These are phyloP conservation scores for Conus ventricosus DNA, from an alignment of 1,140 invertebrate genomes.

Conservation along the genomic window DNA sequence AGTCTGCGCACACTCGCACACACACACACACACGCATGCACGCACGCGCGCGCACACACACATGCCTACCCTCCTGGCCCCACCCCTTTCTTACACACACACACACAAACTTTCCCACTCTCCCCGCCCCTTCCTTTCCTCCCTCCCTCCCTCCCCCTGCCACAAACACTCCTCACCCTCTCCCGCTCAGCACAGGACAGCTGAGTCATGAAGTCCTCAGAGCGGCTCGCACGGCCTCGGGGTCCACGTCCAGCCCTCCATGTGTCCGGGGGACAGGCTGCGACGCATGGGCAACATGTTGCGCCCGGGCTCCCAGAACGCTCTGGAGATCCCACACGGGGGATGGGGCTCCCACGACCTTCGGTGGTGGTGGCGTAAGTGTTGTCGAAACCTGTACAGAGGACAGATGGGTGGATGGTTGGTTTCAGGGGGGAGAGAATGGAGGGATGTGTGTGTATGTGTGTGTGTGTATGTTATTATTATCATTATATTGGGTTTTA, in stretches of 20 bases:
- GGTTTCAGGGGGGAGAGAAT: no score
- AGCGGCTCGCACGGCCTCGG: constrained; percentile 89
- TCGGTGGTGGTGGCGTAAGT: constrained; percentile 74
- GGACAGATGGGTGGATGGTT: not conserved
- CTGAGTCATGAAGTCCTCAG: constrained; percentile 92
- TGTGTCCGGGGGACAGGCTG: constrained; percentile 56
- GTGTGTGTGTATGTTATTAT: not conserved
- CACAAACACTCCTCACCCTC: constrained; percentile 77
- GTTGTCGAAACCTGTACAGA: constrained; percentile 70
- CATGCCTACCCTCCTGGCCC: no score
- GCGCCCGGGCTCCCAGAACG: constrained; percentile 63
- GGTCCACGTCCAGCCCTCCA: constrained; percentile 83
- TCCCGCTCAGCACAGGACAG: constrained; percentile 91
- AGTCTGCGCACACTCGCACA: no score
- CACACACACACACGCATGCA: no score
- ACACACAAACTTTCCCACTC: no score
- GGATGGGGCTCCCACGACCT: constrained; percentile 71
- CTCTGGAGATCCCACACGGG: constrained; percentile 70
- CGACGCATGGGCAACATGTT: constrained; percentile 40
- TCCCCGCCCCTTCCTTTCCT: no score
- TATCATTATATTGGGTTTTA: no score
- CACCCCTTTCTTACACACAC: no score
- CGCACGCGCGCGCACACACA: no score
- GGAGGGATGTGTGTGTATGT: not conserved
- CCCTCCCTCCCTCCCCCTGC: not conserved